Evolutionary conservation across 2,888 invertebrate genomes (phyloP).

Genomic region (Synanthedon formicaeformis): DNA sequence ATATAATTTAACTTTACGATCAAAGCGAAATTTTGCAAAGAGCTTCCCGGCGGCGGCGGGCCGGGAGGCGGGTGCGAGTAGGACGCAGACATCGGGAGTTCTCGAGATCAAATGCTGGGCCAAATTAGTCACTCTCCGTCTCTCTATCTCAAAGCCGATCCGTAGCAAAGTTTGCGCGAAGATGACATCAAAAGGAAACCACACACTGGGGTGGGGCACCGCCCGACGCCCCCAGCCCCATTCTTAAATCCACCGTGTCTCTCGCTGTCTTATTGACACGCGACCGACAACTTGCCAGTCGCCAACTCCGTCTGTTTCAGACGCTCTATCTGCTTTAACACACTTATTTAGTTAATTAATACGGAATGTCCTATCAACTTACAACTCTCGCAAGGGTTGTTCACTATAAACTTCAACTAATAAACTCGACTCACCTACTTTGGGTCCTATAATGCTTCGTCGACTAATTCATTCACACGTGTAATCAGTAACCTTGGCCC

Average conservation of each 20-base stretch:
- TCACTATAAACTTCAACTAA: conserved; percentile 27
- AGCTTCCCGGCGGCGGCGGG: conserved; percentile 61
- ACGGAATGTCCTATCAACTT: conserved; percentile 66
- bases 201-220: conserved; percentile 64
- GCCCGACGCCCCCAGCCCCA: conserved; percentile 46
- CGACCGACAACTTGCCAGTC: conserved; percentile 63
- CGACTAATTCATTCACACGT: too few relatives aligned
- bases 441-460: neutral
- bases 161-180: conserved; percentile 72
- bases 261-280: conserved; percentile 68
- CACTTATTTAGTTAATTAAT: conserved; percentile 71
- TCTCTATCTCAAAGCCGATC: conserved; percentile 72
- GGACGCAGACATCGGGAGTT: conserved; percentile 57
- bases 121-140: conserved; percentile 72
- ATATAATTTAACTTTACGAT: conserved; percentile 72
- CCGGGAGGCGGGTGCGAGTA: conserved; percentile 53
- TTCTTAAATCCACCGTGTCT: conserved; percentile 63
- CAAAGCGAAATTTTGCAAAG: conserved; percentile 70
- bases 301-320: conserved; percentile 48
- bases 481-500: too few relatives aligned
- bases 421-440: too few relatives aligned
- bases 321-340: conserved; percentile 50
- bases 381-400: conserved; percentile 53
- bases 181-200: conserved; percentile 72
- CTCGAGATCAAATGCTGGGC: conserved; percentile 71